Base-by-base conservation (phyloP, 2,113 vertebrate species). In the Xiphorhynchus elegans region DNA sequence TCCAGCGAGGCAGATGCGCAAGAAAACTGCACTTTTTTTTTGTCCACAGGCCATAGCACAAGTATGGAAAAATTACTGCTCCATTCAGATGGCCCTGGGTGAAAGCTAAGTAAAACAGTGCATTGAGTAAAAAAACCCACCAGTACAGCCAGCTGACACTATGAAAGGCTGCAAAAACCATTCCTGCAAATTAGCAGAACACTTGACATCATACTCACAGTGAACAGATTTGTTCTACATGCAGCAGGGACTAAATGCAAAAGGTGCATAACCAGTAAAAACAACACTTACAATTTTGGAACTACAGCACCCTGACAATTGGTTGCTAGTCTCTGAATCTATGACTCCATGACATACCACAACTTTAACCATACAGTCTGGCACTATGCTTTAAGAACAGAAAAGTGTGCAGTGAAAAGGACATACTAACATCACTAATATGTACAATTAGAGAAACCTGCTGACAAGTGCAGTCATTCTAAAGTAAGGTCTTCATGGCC, bases 191-290 rank as follows among this genome's bases (percentile, higher is more conserved):
- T 3, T 0, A 80, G 35, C 14, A 46, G 49, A 76, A 84, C 93
- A 63, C n/a, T 78, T 0, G 0, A 33, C 11, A 56, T 21, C 29
- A 25, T 39, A 77, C 56, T 80, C 63, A 73, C 16, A 50, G 24
- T 24, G 21, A 84, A 26, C 0, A 0, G 35, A 62, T 58, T 84
- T 0, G 0, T 16, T 87, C 46, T 25, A 17, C 9, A 4, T 28
- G 20, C 13, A 62, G 13, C 1, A 1, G 14, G 25, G 20, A 58
- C 28, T 44, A 40, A 7, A 10, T 3, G 7, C 9, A 62, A 62
- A 58, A 84, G 25, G 6, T 20, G 2, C 2, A 7, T 14, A 33
- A 60, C 33, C 37, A 80, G 40, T 4, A 47, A 37, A 12, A 62
- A 17, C 5, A 5, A n/a, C 35, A 25, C 29, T 31, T 63, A n/a